Evolutionary conservation across 2,888 invertebrate genomes (phyloP).

Genomic region (Stenchaetothrips biformis): DNA sequence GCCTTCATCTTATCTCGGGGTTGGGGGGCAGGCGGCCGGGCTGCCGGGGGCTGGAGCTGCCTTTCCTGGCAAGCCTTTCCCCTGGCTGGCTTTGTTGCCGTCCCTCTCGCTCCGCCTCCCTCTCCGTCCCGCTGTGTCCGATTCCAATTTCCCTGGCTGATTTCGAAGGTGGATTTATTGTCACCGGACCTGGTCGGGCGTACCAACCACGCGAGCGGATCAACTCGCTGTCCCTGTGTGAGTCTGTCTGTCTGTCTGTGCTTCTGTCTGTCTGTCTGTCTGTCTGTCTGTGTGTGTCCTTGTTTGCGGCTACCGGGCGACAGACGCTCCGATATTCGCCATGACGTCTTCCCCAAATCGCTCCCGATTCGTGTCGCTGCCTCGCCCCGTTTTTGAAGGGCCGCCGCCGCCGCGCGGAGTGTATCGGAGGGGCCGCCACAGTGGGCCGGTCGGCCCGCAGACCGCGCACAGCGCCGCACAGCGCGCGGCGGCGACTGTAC

Average conservation of each 20-base stretch:
- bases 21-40: not conserved
- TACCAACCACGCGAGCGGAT: too few species aligned
- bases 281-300: not conserved
- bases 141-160: slow-evolving; percentile 21
- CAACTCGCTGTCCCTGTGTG: too few species aligned
- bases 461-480: too few species aligned
- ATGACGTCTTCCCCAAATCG: not conserved
- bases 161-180: slow-evolving; percentile 21
- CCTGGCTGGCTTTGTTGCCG: too few species aligned
- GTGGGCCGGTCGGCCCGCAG: too few species aligned
- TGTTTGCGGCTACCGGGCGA: not conserved
- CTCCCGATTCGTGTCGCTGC: too few species aligned
- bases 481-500: not conserved
- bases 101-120: not conserved
- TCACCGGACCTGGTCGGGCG: not conserved
- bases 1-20: not conserved
- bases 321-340: not conserved
- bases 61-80: not conserved
- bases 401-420: too few species aligned
- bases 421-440: too few species aligned
- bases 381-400: too few species aligned
- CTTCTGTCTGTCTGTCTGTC: not conserved
- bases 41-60: not conserved
- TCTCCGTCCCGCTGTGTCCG: not conserved
- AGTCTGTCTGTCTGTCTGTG: not conserved